Conservation (phyloP, 1,140 invertebrate species). For the Anoplophora glabripennis region DNA sequence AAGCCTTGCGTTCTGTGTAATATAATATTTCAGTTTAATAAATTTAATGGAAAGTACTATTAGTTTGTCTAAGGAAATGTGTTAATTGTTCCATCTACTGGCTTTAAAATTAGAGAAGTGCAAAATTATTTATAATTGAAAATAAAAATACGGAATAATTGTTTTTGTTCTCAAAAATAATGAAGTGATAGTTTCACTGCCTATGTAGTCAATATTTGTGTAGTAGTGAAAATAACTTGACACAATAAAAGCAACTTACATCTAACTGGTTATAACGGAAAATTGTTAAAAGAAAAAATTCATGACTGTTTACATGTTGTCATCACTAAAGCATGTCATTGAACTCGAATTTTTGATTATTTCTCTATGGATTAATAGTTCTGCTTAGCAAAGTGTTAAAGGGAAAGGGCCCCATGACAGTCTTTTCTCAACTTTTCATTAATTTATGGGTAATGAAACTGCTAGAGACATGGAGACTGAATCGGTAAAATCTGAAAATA, state of each 20-base stretch:
- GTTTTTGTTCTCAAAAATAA: too few species aligned
- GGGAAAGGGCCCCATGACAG: neutral
- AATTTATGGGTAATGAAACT: conserved; percentile 47
- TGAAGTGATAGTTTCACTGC: too few species aligned
- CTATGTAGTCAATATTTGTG: too few species aligned
- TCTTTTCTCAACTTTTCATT: neutral
- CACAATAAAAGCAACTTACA: too few species aligned
- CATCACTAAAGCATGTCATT: conserved; percentile 25
- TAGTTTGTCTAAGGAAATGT: conserved; percentile 1
- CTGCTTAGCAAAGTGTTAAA: neutral
- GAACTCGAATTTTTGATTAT: conserved; percentile 16
- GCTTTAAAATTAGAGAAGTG: too few species aligned
- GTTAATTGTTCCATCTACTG: neutral
- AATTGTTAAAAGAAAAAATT: neutral
- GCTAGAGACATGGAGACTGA: conserved; percentile 59
- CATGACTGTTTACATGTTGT: conserved; percentile 29
- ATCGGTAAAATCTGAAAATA: conserved; percentile 61
- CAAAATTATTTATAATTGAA: too few species aligned
- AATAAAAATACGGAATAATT: too few species aligned
- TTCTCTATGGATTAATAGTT: neutral
- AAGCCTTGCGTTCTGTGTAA: conserved; percentile 22
- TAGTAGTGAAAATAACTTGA: too few species aligned
- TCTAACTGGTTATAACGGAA: neutral
- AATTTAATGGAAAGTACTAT: neutral
- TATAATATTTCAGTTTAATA: conserved; percentile 6